phyloP scores from a whole-genome alignment of 2,888 invertebrate genomes.

The Drosophila sordidula region DNA sequence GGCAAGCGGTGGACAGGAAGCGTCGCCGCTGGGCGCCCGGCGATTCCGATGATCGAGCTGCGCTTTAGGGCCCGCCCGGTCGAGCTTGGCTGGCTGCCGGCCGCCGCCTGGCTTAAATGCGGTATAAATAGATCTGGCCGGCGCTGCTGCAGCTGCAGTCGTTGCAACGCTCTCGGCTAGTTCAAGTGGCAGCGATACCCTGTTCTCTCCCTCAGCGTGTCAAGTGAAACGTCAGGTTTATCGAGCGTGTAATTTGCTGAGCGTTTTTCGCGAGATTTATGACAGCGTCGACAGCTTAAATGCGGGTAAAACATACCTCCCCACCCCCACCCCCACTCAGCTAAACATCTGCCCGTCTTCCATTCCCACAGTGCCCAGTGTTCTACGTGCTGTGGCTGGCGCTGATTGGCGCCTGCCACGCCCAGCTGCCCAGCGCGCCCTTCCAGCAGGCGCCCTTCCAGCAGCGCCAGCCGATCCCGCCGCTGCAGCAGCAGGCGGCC shows the following conservation, averaged over 20 bases:
- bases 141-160: conserved; percentile 76
- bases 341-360: not conserved
- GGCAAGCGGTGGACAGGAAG: conserved; percentile 46
- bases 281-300: conserved; percentile 70
- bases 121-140: conserved; percentile 67
- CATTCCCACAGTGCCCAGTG: conserved; percentile 31
- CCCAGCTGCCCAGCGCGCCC: conserved; percentile 62
- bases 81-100: conserved; percentile 33
- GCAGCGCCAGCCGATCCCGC: conserved; percentile 64
- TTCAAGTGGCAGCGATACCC: conserved; percentile 43
- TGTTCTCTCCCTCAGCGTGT: conserved; percentile 18
- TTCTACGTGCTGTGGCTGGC: conserved; percentile 34
- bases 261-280: conserved; percentile 67
- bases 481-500: conserved; percentile 65
- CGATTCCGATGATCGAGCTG: conserved; percentile 66
- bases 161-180: conserved; percentile 57
- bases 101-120: conserved; percentile 2
- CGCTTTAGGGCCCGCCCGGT: conserved; percentile 67
- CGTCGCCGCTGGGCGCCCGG: conserved; percentile 59
- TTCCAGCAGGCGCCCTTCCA: conserved; percentile 81
- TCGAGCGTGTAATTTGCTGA: conserved; percentile 77
- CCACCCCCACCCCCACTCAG: not conserved
- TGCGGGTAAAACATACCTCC: conserved; percentile 45
- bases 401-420: conserved; percentile 35
- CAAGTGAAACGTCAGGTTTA: conserved; percentile 72